Base-by-base conservation (phyloP, 2,888 invertebrate species). In the Spicauda simplicius region DNA sequence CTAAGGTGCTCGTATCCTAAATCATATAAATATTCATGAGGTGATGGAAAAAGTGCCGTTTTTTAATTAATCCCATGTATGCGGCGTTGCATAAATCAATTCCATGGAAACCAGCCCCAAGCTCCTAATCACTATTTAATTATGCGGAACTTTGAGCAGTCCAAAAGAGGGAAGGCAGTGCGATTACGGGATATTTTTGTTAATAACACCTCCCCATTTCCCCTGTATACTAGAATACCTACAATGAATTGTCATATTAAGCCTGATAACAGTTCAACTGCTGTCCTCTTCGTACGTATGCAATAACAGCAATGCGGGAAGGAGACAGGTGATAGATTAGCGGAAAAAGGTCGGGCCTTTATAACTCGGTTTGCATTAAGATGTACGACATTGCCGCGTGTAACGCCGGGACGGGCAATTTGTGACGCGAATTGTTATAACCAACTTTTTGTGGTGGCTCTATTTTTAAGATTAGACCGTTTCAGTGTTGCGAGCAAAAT, bases 81-180 rank as follows among this genome's bases (percentile, higher is more conserved):
- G 12, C 19, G 2, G 20, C 33, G 25, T 25, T 37, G 55, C 52
- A 64, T 53, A 64, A 64, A 57, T 64, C 53, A 41, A 16, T 45
- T 18, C 54, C 76, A 70, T 85, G 58, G 74, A 80, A 74, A 81
- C 80, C 61, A 18, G 16, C 33, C 73, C 73, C 57, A 66, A 73
- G 61, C 70, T 73, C 78, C 81, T 89, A 89, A 90, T 90, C 84
- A 86, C 87, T 87, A 87, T 89, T 90, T 90, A 90, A 90, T 90
- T 90, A 90, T 87, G 80, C 83, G 83, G 75, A 87, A 87, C 86
- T 85, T 73, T 70, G 76, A 76, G 78, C 78, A 73, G 75, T 72
- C 76, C 72, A 74, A 81, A 80, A 82, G 81, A 76, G 81, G 80
- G 67, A 53, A 82, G 77, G 81, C 80, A 18, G 65, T 76, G 75